Evolutionary conservation across 23 tunicate genomes (phyloP), one percentile per base, ranked within the genome.

Genomic region (Diplosoma virens): DNA sequence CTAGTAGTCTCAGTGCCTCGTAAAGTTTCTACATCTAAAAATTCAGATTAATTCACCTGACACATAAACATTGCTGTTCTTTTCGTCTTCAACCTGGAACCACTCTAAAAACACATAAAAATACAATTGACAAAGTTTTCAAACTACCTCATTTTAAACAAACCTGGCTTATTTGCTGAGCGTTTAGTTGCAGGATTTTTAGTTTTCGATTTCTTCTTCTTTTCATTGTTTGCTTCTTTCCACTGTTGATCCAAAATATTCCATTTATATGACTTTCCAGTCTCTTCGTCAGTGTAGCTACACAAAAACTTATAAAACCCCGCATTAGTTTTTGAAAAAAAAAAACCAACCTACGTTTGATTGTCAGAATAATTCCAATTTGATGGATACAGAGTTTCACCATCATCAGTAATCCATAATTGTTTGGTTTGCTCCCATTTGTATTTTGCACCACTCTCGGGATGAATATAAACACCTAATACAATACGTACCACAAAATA

Each of bases 51-150:
- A 4, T 29, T 6, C 59, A 80, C 84, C 84, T 32, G 65, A 31
- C 0, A 92, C 85, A 70, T 92, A 92, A 2, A 85, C 93, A 70
- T 77, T 92, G 14, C 92, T 85, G 80, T 92, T 92, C 41, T 85
- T 85, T 11, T 65, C 37, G 32, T 58, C 46, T 24, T 86, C 92
- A 1, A 71, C 46, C 2, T 79, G 47, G 50, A 86, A 86, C 92
- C 92, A 86, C 52, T 86, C 92, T 83, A 60, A 67, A 78, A 65
- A n/a, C n/a, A n/a, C n/a, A n/a, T n/a, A n/a, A n/a, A n/a, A n/a
- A n/a, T n/a, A n/a, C n/a, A n/a, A n/a, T n/a, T n/a, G n/a, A n/a
- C n/a, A n/a, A n/a, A n/a, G n/a, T n/a, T n/a, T n/a, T n/a, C n/a
- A n/a, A n/a, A n/a, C n/a, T n/a, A n/a, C n/a, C n/a, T n/a, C n/a